A percentile compares a stretch with the other conserved stretches of the same genome.
These are phyloP conservation scores for Spongilla lacustris DNA, from an alignment of 37 sponge, comb jelly and placozoan species.

Conservation along the genomic window DNA sequence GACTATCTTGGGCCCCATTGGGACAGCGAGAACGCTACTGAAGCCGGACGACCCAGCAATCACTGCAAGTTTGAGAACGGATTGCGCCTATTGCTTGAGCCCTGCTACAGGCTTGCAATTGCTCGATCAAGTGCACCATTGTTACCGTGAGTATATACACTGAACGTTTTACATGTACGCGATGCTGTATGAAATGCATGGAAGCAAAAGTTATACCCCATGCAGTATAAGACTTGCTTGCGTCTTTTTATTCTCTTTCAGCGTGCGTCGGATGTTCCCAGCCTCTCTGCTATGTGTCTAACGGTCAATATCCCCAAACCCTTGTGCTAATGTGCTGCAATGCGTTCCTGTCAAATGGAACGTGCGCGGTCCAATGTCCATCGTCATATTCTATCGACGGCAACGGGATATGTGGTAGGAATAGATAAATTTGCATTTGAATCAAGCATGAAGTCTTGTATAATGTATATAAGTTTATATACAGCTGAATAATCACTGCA, in stretches of 20 bases:
- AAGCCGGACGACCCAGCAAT: background rate
- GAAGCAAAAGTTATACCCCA: no score
- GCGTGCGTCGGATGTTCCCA: background rate
- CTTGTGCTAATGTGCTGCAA: background rate
- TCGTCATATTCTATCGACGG: background rate
- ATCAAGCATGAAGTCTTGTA: no score
- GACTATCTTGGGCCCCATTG: background rate
- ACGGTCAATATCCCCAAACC: background rate
- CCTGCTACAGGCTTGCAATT: no score
- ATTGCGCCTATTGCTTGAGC: background rate
- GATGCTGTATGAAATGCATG: no score
- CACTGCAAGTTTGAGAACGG: background rate
- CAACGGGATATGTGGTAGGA: background rate
- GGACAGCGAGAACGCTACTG: background rate
- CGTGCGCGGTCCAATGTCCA: background rate
- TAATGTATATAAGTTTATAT: no score
- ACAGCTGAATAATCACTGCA: no score
- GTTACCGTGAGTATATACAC: background rate
- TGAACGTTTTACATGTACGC: background rate
- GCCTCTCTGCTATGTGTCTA: background rate
- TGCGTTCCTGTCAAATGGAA: background rate
- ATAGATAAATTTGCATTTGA: background rate
- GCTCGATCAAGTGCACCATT: background rate
- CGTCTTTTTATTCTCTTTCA: background rate
- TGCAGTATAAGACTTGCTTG: no score